These are phyloP conservation scores for Acleris emargana DNA, from an alignment of 2,888 invertebrate species.

Conservation along the genomic window DNA sequence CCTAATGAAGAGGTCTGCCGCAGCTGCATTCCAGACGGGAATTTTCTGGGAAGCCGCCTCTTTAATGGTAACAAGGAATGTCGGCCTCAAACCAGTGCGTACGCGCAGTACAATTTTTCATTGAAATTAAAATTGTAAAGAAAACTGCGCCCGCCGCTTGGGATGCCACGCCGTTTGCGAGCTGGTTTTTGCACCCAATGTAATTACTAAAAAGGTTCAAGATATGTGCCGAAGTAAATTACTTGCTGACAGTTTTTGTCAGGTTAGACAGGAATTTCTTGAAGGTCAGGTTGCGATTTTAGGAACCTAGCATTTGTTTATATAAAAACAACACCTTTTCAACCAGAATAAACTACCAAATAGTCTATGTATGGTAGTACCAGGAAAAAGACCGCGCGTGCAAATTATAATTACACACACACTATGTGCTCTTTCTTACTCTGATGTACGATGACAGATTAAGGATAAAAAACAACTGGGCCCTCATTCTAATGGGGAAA, in stretches of 20 bases:
- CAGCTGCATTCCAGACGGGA: conserved; percentile 68
- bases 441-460: no score
- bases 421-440: no score
- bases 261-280: no score
- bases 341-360: no score
- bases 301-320: no score
- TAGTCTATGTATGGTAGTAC: no score
- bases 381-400: no score
- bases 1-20: conserved; percentile 65
- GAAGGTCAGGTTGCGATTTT: no score
- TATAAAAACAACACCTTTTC: no score
- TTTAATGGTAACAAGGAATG: conserved; percentile 69
- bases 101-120: conserved; percentile 74
- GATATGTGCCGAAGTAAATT: conserved; percentile 59
- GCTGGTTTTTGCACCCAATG: conserved; percentile 62
- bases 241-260: background rate
- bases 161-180: conserved; percentile 56
- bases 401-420: no score
- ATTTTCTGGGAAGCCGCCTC: conserved; percentile 74
- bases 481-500: no score
- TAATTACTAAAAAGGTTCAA: conserved; percentile 62
- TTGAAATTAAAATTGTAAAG: conserved; percentile 70
- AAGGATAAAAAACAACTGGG: no score
- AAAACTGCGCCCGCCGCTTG: conserved; percentile 53
- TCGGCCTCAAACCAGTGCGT: conserved; percentile 56